Evolutionary conservation across 2,888 invertebrate genomes (phyloP).

Genomic region (Acleris emargana): DNA sequence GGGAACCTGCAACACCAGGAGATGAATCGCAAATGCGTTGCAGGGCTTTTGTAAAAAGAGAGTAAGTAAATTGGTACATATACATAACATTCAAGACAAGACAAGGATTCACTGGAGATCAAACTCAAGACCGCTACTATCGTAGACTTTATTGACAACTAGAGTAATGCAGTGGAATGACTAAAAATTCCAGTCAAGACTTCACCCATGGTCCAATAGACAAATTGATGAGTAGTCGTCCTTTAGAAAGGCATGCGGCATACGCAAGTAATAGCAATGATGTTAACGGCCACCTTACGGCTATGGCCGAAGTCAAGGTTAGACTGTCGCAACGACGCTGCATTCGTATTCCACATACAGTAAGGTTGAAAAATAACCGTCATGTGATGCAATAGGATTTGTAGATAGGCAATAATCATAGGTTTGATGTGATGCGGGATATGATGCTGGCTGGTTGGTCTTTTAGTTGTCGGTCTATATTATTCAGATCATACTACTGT

Average conservation of each 20-base stretch:
- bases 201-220: background rate
- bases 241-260: conserved; percentile 10
- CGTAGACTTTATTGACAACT: no score
- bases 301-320: conserved; percentile 35
- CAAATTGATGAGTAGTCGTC: conserved; percentile 1
- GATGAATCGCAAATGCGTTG: no score
- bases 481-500: no score
- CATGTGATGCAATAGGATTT: background rate
- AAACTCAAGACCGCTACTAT: no score
- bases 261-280: conserved; percentile 24
- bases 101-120: no score
- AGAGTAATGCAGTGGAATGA: background rate
- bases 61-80: no score
- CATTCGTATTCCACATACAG: conserved; percentile 48
- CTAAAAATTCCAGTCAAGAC: background rate
- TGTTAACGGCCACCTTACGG: conserved; percentile 7
- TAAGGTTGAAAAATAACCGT: conserved; percentile 42
- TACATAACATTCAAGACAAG: no score
- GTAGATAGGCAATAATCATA: background rate
- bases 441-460: no score
- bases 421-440: no score
- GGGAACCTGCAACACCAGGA: no score
- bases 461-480: no score
- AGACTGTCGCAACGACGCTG: conserved; percentile 37
- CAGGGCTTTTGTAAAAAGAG: no score